phyloP scores from a whole-genome alignment of 2,797 vertebrate genomes.

The Oreochromis grahami region DNA sequence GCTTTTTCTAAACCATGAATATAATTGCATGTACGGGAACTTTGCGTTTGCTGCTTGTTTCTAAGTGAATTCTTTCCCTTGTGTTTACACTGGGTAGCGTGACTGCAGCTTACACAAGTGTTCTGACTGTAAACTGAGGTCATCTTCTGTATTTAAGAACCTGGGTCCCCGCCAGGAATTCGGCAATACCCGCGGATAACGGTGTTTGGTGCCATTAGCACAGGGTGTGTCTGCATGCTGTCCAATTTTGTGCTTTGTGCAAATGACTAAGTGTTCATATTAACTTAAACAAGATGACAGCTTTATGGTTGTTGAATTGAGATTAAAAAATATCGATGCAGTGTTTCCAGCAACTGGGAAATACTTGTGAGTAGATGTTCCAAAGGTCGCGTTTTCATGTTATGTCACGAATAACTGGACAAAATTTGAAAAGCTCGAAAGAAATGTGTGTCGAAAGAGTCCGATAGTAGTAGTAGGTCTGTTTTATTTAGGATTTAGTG shows the following conservation, averaged over 20 bases:
- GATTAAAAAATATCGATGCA: constrained; percentile 33
- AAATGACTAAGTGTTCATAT: constrained; percentile 53
- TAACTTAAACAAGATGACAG: constrained; percentile 52
- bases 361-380: background rate
- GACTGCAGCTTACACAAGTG: background rate
- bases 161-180: constrained; percentile 1
- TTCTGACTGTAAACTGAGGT: constrained; percentile 8
- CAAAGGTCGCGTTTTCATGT: background rate
- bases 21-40: background rate
- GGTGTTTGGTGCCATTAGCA: constrained; percentile 22
- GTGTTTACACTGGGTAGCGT: background rate
- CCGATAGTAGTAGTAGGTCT: background rate
- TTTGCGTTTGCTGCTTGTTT: background rate
- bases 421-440: background rate
- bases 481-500: background rate
- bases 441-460: background rate
- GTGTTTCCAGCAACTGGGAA: background rate
- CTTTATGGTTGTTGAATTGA: constrained; percentile 39
- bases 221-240: constrained; percentile 47
- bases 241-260: constrained; percentile 38
- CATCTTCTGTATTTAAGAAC: background rate
- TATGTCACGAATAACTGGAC: background rate
- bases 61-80: background rate
- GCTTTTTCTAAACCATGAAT: background rate
- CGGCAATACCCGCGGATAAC: constrained; percentile 9